Conservation (phyloP, 2,797 vertebrate species). For the Micromesistius poutassou region DNA sequence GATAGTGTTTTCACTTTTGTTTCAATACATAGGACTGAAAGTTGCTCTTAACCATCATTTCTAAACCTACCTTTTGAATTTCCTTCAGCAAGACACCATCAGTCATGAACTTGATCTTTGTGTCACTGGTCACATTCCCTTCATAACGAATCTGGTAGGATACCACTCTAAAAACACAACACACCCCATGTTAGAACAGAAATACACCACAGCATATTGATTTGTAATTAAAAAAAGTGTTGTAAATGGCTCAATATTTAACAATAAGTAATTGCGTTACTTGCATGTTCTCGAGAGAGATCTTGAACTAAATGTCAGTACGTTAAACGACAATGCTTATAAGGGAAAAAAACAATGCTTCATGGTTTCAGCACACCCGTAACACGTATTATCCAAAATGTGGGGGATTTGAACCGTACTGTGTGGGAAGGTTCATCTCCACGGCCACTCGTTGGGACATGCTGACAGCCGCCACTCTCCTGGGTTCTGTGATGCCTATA, state of each 20-base stretch:
- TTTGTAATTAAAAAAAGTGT: neutral
- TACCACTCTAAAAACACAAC: constrained; percentile 77
- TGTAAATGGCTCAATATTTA: neutral
- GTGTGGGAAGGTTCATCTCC: constrained; percentile 90
- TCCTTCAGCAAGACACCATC: constrained; percentile 95
- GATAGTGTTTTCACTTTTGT: neutral
- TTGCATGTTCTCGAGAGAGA: neutral
- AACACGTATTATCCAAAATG: neutral
- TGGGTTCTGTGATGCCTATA: constrained; percentile 91
- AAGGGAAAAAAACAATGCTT: neutral
- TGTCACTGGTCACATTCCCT: constrained; percentile 87
- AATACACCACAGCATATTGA: neutral
- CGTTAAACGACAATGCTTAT: neutral
- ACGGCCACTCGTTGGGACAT: constrained; percentile 93
- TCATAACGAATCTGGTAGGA: constrained; percentile 97
- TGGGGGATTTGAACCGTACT: constrained; percentile 64
- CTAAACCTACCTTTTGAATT: constrained; percentile 84
- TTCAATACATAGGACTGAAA: neutral
- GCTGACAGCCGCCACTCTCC: constrained; percentile 90
- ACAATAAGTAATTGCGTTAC: neutral
- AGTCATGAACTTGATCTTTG: constrained; percentile 97
- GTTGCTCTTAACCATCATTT: neutral
- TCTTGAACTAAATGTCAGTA: neutral
- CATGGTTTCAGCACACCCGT: neutral
- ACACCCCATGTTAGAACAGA: neutral